Conservation (phyloP, 2,888 invertebrate genomes). For the Resseliella maxima region DNA sequence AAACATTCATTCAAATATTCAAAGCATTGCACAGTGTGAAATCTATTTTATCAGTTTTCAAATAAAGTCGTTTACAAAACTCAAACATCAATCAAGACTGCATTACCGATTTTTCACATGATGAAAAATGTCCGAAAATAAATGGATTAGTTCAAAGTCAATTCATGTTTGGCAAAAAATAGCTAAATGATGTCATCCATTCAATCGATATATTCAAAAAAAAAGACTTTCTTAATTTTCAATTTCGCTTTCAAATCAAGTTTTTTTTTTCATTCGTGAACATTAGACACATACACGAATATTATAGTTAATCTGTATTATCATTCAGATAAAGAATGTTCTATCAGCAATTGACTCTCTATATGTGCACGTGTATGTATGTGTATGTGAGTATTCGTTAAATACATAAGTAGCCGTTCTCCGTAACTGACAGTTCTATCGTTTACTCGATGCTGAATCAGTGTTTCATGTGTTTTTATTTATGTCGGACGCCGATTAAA, state of each 20-base stretch:
- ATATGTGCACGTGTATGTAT: neutral
- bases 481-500: constrained; percentile 1
- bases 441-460: neutral
- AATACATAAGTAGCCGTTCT: neutral
- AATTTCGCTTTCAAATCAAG: neutral
- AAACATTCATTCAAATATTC: too few species aligned
- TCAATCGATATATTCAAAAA: neutral
- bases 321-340: neutral
- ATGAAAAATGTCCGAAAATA: neutral
- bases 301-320: neutral
- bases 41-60: neutral
- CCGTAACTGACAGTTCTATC: neutral
- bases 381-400: neutral
- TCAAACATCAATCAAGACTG: neutral
- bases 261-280: neutral
- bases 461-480: constrained; percentile 43
- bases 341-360: neutral
- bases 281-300: too few species aligned
- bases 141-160: neutral
- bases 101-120: neutral
- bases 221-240: neutral
- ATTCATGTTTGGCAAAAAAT: too few species aligned
- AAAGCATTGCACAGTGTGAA: too few species aligned
- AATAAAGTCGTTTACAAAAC: neutral
- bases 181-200: neutral